Conservation (phyloP, 2,888 invertebrate species). For the Lissocephala sabroskyi region DNA sequence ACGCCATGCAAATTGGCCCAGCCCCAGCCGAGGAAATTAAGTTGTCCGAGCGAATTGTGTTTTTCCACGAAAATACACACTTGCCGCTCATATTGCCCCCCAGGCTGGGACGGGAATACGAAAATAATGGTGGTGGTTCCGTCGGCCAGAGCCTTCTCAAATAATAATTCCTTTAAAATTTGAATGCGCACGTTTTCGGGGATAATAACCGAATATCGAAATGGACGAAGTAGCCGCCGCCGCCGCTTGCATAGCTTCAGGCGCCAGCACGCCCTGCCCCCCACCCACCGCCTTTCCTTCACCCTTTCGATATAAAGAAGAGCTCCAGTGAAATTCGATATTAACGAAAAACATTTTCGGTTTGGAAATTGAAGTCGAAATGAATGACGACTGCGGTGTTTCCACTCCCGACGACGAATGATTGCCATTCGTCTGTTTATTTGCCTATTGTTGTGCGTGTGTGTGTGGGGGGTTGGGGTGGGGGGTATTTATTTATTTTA, state of each 20-base stretch:
- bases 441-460: conserved; percentile 20
- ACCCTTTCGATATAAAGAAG: conserved; percentile 19
- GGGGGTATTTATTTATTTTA: conserved; percentile 60
- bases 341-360: too few relatives aligned
- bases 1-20: conserved; percentile 55
- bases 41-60: conserved; percentile 45
- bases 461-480: too few relatives aligned
- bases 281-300: too few relatives aligned
- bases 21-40: conserved; percentile 45
- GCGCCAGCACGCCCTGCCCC: conserved; percentile 20
- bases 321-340: conserved; percentile 26
- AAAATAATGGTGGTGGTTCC: background rate
- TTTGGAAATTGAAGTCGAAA: conserved; percentile 22
- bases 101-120: background rate
- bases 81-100: conserved; percentile 5
- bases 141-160: conserved; percentile 29
- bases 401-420: too few relatives aligned
- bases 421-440: background rate
- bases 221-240: conserved; percentile 19
- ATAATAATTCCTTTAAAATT: conserved; percentile 60
- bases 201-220: conserved; percentile 20
- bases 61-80: conserved; percentile 50
- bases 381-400: conserved; percentile 1
- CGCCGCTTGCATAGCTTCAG: conserved; percentile 12
- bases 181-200: conserved; percentile 56